Base-by-base conservation (phyloP, 2,888 invertebrate species). In the Cheilosia grossa region DNA sequence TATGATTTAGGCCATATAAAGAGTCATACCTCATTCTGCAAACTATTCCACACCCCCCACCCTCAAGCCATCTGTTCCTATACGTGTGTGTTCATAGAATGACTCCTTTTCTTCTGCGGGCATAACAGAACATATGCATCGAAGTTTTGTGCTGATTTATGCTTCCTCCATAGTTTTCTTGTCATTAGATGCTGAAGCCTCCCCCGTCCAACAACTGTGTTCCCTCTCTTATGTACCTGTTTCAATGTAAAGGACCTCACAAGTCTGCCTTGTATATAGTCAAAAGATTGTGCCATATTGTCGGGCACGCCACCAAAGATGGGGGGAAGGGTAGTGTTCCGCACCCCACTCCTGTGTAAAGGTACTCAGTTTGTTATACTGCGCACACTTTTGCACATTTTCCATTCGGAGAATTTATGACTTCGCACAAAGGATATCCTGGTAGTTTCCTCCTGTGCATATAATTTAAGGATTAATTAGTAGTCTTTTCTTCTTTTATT, bases 381-480 rank as follows among this genome's bases (percentile, higher is more conserved):
- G 19, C 51, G 33, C 56, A 24, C 51, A 74, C 59, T 59, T 13
- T 37, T 30, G 56, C 30, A 54, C 58, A 53, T 74, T 70, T 66
- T 75, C 66, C 53, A 42, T 61, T 80, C 53, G 74, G 59, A 54
- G 56, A 54, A 83, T 80, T 80, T 75, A 83, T 83, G 80, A 75
- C 80, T 66, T 74, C 49, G 53, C 51, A 80, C 80, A 83, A 58
- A 64, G 80, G 80, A 83, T 83, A 66, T 83, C 83, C 80, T 83
- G 83, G 70, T 80, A 70, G 83, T 83, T 83, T 70, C 74, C 69
- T 83, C 24, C 51, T 73, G 67, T 69, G 73, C 80, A 59, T 70
- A 79, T 74, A 75, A 75, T 83, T 83, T 83, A 61, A 69, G 64
- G 75, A 80, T 80, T 83, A 83, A 83, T 83, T 83, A 83, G 80